Evolutionary conservation across 2,888 invertebrate species (phyloP).

Genomic region (Drosophila stalkeri): DNA sequence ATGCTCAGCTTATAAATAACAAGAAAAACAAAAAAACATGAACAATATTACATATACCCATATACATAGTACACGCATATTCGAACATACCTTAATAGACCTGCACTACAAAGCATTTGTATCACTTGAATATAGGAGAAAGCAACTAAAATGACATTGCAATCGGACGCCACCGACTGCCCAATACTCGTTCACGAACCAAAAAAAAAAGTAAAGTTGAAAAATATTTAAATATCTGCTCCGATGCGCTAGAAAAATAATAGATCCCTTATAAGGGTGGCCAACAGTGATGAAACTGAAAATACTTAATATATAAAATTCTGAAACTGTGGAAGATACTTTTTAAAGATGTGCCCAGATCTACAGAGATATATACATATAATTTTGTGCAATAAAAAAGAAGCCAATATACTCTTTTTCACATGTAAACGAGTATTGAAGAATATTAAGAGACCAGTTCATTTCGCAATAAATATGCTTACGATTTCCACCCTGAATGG

Average conservation of each 20-base stretch:
- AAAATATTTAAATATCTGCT: background rate
- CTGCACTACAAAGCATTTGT: constrained; percentile 46
- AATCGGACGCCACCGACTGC: background rate
- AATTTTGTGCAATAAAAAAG: background rate
- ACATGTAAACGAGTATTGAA: background rate
- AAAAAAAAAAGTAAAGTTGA: too few relatives aligned
- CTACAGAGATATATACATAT: background rate
- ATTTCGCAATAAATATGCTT: constrained; percentile 11
- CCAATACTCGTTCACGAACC: background rate
- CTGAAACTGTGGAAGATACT: background rate
- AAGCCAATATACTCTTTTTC: background rate
- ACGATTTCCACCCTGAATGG: constrained; percentile 27
- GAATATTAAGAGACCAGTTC: constrained; percentile 9
- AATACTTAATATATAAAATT: background rate
- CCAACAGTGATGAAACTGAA: too few relatives aligned
- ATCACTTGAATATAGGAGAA: constrained; percentile 17
- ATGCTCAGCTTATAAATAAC: constrained; percentile 49
- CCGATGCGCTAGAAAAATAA: background rate
- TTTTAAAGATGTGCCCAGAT: background rate
- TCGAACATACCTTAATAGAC: constrained; percentile 46
- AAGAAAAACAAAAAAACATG: background rate
- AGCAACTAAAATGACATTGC: background rate
- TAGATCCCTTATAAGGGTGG: background rate
- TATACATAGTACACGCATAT: constrained; percentile 27
- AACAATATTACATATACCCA: constrained; percentile 35